A percentile compares a stretch with the other conserved stretches of the same genome.
Evolutionary conservation across 1,140 invertebrate species (phyloP).

Genomic region (Solenopsis fugax): DNA sequence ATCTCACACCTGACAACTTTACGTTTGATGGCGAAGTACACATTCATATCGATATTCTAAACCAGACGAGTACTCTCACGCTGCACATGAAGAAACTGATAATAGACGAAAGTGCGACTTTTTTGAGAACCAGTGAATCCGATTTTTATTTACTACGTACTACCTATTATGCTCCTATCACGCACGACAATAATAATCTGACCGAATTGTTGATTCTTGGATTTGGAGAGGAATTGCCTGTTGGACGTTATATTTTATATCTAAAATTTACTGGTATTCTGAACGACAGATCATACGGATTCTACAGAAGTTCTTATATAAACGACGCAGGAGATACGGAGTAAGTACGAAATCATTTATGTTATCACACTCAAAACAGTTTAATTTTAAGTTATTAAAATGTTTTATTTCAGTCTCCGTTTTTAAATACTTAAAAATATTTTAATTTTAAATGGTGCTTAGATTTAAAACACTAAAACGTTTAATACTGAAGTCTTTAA

Average conservation of each 20-base stretch:
- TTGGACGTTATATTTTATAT: slow-evolving; percentile 34
- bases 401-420: no score
- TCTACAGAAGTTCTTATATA: slow-evolving; percentile 36
- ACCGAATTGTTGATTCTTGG: slow-evolving; percentile 51
- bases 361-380: no score
- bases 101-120: slow-evolving; percentile 16
- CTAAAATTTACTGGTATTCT: slow-evolving; percentile 27
- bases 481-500: no score
- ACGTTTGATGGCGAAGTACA: slow-evolving; percentile 71
- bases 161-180: slow-evolving; percentile 6
- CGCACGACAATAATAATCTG: slow-evolving; percentile 31
- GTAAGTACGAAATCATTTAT: slow-evolving; percentile 12
- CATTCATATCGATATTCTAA: slow-evolving; percentile 62
- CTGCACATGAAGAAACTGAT: slow-evolving; percentile 52
- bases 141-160: background rate
- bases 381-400: no score
- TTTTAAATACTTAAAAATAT: no score
- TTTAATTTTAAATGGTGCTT: no score
- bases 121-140: background rate
- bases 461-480: no score
- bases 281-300: slow-evolving; percentile 23
- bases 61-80: slow-evolving; percentile 61
- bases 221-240: background rate
- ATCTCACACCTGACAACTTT: slow-evolving; percentile 65
- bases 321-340: slow-evolving; percentile 80